These are phyloP conservation scores for Bufo bufo DNA, from an alignment of 2,113 vertebrate genomes.

Conservation along the genomic window DNA sequence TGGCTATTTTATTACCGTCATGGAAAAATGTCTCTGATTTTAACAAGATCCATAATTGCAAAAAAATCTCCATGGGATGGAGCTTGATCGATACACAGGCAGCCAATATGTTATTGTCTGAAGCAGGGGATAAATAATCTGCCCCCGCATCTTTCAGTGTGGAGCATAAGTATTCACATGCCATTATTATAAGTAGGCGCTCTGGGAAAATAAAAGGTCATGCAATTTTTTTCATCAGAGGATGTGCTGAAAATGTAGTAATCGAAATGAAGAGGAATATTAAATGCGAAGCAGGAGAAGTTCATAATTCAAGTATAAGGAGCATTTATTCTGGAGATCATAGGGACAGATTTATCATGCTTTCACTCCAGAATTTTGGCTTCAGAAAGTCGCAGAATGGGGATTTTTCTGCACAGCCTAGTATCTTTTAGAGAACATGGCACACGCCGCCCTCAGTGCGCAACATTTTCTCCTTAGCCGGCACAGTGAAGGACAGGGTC, in stretches of 20 bases:
- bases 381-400: no score
- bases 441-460: no score
- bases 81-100: background rate
- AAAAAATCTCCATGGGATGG: background rate
- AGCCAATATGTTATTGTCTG: background rate
- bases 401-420: no score
- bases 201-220: slow-evolving; percentile 18
- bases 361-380: no score
- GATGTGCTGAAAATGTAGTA: background rate
- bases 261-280: background rate
- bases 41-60: background rate
- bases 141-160: background rate
- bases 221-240: background rate
- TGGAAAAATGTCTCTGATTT: background rate
- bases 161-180: background rate
- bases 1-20: background rate
- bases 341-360: no score
- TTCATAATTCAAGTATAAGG: no score
- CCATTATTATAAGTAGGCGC: background rate
- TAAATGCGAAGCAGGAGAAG: background rate
- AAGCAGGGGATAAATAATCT: slow-evolving; percentile 1
- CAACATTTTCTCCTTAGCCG: no score
- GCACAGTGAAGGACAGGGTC: no score
- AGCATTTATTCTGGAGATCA: no score
- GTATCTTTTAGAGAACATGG: no score